These are phyloP conservation scores for Baccha elongata DNA, from an alignment of 2,888 invertebrate species.

Conservation along the genomic window DNA sequence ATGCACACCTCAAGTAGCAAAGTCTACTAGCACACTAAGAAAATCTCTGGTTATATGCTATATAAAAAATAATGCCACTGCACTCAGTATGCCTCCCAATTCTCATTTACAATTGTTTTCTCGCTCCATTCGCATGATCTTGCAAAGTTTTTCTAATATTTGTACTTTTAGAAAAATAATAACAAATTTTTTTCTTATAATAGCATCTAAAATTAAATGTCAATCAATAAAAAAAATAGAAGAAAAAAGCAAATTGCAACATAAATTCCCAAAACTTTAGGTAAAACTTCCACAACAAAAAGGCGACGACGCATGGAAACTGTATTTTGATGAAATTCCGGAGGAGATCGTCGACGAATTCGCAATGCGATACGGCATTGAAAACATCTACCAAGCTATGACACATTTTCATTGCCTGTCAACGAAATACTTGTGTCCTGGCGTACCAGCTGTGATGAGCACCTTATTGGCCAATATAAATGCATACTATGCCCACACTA, in stretches of 20 bases:
- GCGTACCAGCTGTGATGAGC: conserved; percentile 99
- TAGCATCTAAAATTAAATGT: background rate
- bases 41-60: no score
- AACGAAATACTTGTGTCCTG: conserved; percentile 99
- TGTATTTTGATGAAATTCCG: conserved; percentile 98
- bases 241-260: conserved; percentile 29
- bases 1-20: no score
- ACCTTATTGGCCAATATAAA: conserved; percentile 99
- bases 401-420: conserved; percentile 99
- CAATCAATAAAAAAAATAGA: background rate
- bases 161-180: background rate
- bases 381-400: conserved; percentile 95
- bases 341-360: conserved; percentile 99
- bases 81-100: background rate
- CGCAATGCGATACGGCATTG: conserved; percentile 99
- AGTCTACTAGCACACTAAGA: no score
- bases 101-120: background rate
- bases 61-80: no score
- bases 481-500: conserved; percentile 99
- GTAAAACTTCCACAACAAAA: conserved; percentile 93
- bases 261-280: conserved; percentile 74
- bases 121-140: background rate
- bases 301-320: conserved; percentile 99
- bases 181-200: background rate
- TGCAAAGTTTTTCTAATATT: background rate